phyloP scores from a whole-genome alignment of 2,888 invertebrate species.

The Amblyjoppa proteus region DNA sequence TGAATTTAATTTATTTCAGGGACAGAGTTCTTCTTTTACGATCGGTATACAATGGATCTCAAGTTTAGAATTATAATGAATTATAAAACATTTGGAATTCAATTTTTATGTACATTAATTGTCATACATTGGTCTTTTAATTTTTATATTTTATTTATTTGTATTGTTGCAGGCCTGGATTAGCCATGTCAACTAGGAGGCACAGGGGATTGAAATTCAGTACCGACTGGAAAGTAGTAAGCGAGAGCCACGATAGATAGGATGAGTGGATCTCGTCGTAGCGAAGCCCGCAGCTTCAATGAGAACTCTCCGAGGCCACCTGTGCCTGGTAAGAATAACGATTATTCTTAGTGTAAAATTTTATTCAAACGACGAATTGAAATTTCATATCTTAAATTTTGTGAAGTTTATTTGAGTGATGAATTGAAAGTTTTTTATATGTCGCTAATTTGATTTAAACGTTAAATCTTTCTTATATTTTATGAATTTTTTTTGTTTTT shows the following conservation, averaged over 20 bases:
- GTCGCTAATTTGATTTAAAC: not conserved
- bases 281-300: constrained; percentile 84
- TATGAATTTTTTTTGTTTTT: not conserved
- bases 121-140: not conserved
- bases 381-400: not conserved
- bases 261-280: constrained; percentile 84
- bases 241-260: constrained; percentile 84
- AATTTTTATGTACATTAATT: not conserved
- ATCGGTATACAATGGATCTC: too few relatives aligned
- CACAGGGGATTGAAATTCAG: constrained; percentile 83
- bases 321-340: constrained; percentile 90
- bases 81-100: too few relatives aligned
- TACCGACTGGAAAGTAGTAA: constrained; percentile 82
- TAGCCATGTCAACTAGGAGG: constrained; percentile 85
- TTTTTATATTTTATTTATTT: constrained; percentile 18
- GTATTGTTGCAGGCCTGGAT: constrained; percentile 81
- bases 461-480: not conserved
- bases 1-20: too few relatives aligned
- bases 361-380: not conserved
- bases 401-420: not conserved
- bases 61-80: not conserved
- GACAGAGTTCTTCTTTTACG: too few relatives aligned
- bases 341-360: not conserved
- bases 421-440: not conserved
- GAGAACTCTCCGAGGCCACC: constrained; percentile 94